These are phyloP conservation scores for Megaptera novaeangliae DNA, from an alignment of 2,113 vertebrate species.

Conservation along the genomic window DNA sequence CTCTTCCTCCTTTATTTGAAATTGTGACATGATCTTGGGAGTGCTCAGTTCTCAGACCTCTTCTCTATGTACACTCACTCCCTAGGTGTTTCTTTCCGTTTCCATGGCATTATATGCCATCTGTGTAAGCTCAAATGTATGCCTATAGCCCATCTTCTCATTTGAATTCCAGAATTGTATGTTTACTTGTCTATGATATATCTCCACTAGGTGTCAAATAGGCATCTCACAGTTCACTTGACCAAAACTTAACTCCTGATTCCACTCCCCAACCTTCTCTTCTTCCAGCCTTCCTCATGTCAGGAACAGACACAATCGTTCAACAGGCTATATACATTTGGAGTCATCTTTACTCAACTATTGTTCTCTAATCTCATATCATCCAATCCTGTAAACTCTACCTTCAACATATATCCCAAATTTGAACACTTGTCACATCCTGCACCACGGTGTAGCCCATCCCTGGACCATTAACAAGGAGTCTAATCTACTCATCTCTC, in stretches of 20 bases:
- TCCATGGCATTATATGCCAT: background rate
- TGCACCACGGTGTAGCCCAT: background rate
- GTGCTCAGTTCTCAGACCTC: background rate
- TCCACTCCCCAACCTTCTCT: background rate
- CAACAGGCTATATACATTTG: background rate
- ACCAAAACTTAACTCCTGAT: background rate
- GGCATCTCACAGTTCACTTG: background rate
- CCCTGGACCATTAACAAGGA: background rate
- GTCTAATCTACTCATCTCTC: background rate
- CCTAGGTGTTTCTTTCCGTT: background rate
- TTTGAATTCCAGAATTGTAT: background rate
- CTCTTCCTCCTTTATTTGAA: background rate
- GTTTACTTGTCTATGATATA: background rate
- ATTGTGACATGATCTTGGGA: background rate
- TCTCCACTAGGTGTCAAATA: background rate
- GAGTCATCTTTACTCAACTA: background rate
- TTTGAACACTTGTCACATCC: background rate
- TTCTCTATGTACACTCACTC: background rate
- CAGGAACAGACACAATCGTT: background rate
- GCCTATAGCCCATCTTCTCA: background rate
- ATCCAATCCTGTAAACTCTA: background rate
- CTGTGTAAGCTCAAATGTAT: background rate
- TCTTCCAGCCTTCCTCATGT: background rate
- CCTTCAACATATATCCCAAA: background rate
- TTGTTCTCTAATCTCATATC: background rate